Conservation (phyloP, 2,797 vertebrate species). For the Podargus strigoides region DNA sequence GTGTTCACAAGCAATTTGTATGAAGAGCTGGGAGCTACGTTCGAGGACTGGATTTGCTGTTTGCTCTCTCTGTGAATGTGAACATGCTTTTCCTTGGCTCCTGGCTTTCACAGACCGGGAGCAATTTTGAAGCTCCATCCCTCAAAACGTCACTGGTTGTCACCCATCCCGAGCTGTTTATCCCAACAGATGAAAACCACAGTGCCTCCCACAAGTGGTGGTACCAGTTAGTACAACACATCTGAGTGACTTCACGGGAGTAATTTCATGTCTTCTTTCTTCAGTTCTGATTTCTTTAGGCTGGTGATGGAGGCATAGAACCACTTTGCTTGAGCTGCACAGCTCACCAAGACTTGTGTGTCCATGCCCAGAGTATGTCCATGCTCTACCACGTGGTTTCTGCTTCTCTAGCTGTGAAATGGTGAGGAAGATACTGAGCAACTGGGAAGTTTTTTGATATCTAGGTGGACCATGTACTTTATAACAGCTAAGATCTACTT, state of each 20-base stretch:
- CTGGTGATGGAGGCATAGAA: not conserved
- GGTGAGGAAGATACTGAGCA: not conserved
- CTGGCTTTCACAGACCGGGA: not conserved
- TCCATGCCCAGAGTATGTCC: no score
- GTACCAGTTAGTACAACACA: no score
- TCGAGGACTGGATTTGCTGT: not conserved
- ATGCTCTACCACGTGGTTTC: not conserved
- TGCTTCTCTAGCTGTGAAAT: not conserved
- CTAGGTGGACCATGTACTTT: not conserved
- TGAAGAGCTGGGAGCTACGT: not conserved
- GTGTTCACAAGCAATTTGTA: not conserved
- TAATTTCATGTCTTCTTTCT: not conserved
- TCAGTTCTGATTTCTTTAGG: not conserved
- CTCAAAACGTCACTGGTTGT: not conserved
- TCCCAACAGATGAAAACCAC: not conserved
- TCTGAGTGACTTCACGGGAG: not conserved
- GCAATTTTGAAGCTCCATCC: not conserved
- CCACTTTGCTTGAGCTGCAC: not conserved
- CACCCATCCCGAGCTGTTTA: not conserved
- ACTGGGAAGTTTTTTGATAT: not conserved
- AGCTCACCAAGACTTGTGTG: not conserved
- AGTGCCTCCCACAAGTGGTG: rapidly evolving
- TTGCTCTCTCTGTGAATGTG: not conserved
- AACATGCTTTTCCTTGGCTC: not conserved
- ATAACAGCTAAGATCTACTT: not conserved